Evolutionary conservation across 2,888 invertebrate genomes (phyloP).

Genomic region (Heteropelma amictum): DNA sequence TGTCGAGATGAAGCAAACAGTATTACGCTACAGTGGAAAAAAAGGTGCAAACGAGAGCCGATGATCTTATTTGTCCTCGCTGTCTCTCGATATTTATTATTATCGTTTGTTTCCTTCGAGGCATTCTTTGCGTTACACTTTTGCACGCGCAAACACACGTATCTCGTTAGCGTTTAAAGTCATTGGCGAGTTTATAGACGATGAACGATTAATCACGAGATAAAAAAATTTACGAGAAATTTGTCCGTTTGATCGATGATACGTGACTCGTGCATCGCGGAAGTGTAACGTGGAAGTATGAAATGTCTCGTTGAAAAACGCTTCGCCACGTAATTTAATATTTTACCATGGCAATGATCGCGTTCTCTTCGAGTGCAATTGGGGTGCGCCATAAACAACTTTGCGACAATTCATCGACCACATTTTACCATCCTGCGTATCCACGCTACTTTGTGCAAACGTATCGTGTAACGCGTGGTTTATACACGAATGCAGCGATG

Average conservation of each 20-base stretch:
- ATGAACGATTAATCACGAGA: neutral
- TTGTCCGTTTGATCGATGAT: neutral
- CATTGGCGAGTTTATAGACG: neutral
- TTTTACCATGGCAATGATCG: constrained; percentile 30
- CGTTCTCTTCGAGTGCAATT: constrained; percentile 7
- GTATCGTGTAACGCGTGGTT: too few relatives aligned
- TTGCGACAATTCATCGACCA: too few relatives aligned
- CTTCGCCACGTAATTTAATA: neutral
- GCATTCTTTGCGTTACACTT: neutral
- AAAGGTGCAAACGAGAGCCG: constrained; percentile 28
- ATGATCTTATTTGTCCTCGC: constrained; percentile 37
- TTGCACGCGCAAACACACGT: neutral
- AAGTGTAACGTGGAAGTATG: neutral
- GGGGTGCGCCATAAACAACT: constrained; percentile 16
- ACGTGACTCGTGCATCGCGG: neutral
- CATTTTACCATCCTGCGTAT: too few relatives aligned
- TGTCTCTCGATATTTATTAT: constrained; percentile 19
- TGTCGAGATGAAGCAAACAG: constrained; percentile 3
- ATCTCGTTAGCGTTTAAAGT: neutral
- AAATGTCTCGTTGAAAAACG: neutral
- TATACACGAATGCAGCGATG: neutral
- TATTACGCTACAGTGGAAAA: neutral
- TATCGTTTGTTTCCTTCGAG: neutral
- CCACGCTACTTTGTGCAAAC: too few relatives aligned
- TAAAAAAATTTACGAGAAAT: constrained; percentile 2